Base-by-base conservation (phyloP, 2,888 invertebrate genomes). In the Metalampra italica region DNA sequence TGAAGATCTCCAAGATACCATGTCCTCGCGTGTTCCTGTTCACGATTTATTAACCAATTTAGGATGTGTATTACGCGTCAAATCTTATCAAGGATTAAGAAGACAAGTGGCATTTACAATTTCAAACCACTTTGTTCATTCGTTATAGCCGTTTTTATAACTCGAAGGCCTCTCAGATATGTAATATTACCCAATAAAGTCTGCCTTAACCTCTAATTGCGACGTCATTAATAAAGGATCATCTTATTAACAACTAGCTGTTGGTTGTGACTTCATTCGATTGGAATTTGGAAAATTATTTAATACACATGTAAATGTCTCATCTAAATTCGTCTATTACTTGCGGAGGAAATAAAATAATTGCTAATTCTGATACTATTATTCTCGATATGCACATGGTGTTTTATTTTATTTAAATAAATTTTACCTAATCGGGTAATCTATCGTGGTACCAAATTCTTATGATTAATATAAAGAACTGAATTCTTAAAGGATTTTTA, bases 141-240 rank as follows among this genome's bases (percentile, higher is more conserved):
- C 15, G 34, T 43, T 45, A 51, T 42, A 55, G 66, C 63, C 58
- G 63, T 74, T 75, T 78, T 78, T 75, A 68, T 62, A 56, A 62
- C 54, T 56, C 60, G 22, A 58, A 55, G 62, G 63, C 59, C 57
- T 58, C 54, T 62, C 63, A 64, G 59, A 62, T 60, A 60, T 57
- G 56, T 57, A 62, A 65, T 57, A 65, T 66, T 68, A 70, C 63
- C 66, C 59, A 68, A 77, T 75, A 73, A 73, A 75, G 67, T 60
- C 48, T 49, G 57, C 62, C 56, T 56, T 62, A 72, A 66, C 75
- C 68, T 64, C 67, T 74, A 66, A 81, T 78, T 74, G 75, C 53
- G 50, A 34, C 44, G 52, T 60, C 68, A 71, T 80, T 75, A 80
- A 71, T 69, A 62, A 57, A 56, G 61, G 58, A 71, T 69, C 68